Base-by-base conservation (phyloP, 2,888 invertebrate species). In the Aquatica leii region DNA sequence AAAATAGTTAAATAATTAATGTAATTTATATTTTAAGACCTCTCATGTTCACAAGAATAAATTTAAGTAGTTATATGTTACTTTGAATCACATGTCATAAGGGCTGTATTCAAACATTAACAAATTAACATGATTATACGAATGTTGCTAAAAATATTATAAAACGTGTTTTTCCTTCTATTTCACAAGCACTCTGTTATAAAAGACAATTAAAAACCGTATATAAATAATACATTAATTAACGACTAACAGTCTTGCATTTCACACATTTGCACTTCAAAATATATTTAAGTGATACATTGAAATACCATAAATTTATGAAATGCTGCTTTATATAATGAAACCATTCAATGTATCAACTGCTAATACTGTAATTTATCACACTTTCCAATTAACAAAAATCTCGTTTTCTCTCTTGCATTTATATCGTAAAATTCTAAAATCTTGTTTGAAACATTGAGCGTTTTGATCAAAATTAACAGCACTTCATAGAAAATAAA, bases 181-280 rank as follows among this genome's bases (percentile, higher is more conserved):
- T 37, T 20, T 11, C 40, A 41, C 58, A 58, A 20, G 59, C 46
- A 51, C 15, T 52, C 46, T 41, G 12, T 31, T 37, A 14, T 50
- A 50, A 50, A 54, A 40, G 24, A 35, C 24, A 21, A 15, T 56
- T 52, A 57, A 57, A 40, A 41, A 46, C 20, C 20, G 53, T 14
- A 46, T 59, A 62, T 51, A 62, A 53, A 59, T 58, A 54, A 55
- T 59, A 59, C 55, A 37, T 63, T 59, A 67, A 69, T 62, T 70
- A 67, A 71, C 72, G 71, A 66, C 80, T 80, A 81, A 80, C 81
- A 81, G 81, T 81, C 81, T 81, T 81, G 76, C 78, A 73, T 77
- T 78, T 79, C 80, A 80, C 78, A 75, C 80, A 77, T 78, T 77
- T 79, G 77, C 77, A 77, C 76, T 77, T 74, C 65, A 69, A 69